phyloP scores from a whole-genome alignment of 1,140 invertebrate species.

The Listronotus oregonensis region DNA sequence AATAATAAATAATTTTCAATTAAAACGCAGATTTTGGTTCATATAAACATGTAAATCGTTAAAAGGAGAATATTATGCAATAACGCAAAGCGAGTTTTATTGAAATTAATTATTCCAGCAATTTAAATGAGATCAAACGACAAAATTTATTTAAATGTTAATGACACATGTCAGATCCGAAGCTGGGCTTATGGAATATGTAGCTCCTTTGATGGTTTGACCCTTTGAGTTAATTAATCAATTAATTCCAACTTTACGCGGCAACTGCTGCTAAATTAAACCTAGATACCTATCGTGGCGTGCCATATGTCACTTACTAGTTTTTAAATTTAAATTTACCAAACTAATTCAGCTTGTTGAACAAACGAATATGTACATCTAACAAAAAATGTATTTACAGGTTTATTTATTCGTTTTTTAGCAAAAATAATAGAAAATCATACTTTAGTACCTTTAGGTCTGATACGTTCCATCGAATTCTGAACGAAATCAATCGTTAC shows the following conservation, averaged over 20 bases:
- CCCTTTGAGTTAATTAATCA: slow-evolving; percentile 21
- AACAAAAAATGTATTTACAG: too few species aligned
- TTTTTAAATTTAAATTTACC: slow-evolving; percentile 4
- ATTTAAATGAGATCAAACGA: slow-evolving; percentile 29
- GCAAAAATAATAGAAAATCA: too few species aligned
- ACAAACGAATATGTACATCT: too few species aligned
- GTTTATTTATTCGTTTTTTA: too few species aligned
- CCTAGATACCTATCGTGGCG: slow-evolving; percentile 12
- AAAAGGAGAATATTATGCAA: slow-evolving; percentile 22
- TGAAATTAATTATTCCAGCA: slow-evolving; percentile 23
- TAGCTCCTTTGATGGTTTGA: slow-evolving; percentile 22
- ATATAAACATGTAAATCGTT: slow-evolving; percentile 6
- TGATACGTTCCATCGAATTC: too few species aligned
- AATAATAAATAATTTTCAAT: slow-evolving; percentile 29
- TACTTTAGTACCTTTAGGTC: too few species aligned
- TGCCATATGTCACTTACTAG: slow-evolving; percentile 5
- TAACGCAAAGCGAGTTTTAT: slow-evolving; percentile 18
- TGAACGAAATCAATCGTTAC: too few species aligned
- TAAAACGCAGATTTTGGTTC: slow-evolving; percentile 18
- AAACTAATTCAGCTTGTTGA: too few species aligned
- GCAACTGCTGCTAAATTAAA: slow-evolving; percentile 13
- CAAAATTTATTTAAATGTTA: slow-evolving; percentile 30
- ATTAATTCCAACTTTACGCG: slow-evolving; percentile 20
- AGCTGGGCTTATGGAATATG: slow-evolving; percentile 9
- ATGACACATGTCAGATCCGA: slow-evolving; percentile 18